Conservation (phyloP, 1,140 invertebrate genomes). For the Anadara kagoshimensis region DNA sequence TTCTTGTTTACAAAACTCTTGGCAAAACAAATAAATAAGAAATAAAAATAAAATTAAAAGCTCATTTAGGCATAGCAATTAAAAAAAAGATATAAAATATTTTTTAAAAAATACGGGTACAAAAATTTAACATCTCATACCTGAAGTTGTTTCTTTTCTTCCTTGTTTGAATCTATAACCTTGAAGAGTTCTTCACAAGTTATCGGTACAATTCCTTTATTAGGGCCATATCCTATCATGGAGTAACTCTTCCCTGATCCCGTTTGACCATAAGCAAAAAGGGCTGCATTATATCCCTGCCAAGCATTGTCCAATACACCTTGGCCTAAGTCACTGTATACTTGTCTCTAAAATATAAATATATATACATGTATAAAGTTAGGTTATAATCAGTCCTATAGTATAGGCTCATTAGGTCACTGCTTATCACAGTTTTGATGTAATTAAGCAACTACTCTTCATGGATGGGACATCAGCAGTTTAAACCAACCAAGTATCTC, state of each 20-base stretch:
- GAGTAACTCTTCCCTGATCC: conserved; percentile 80
- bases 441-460: conserved; percentile 63
- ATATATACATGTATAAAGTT: not conserved
- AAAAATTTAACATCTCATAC: conserved; percentile 73
- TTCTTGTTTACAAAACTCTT: no score
- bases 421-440: conserved; percentile 70
- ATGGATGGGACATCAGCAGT: no score
- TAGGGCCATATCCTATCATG: conserved; percentile 81
- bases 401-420: not conserved
- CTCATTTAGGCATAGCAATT: no score
- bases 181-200: conserved; percentile 75
- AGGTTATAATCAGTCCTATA: not conserved
- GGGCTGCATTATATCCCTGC: conserved; percentile 79
- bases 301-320: conserved; percentile 79
- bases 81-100: no score
- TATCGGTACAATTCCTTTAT: conserved; percentile 85
- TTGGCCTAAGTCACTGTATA: conserved; percentile 78
- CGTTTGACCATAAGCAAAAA: conserved; percentile 81
- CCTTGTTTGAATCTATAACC: conserved; percentile 53
- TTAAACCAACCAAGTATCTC: no score
- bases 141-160: conserved; percentile 55
- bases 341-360: conserved; percentile 75
- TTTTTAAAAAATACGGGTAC: no score
- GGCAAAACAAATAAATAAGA: no score
- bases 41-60: no score